Evolutionary conservation across 2,113 vertebrate species (phyloP).

Genomic region (Hemibagrus wyckioides): DNA sequence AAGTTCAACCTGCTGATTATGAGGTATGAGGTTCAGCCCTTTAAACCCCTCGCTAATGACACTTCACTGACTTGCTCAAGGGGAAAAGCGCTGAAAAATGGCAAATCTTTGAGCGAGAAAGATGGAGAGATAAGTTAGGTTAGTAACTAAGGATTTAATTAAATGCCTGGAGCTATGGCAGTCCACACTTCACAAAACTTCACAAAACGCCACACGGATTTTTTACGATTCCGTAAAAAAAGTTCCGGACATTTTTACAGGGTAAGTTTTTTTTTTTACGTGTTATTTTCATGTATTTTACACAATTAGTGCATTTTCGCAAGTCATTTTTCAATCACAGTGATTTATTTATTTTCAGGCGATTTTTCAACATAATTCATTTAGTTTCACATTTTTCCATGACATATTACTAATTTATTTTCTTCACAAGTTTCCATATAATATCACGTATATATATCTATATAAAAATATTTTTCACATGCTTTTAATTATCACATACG

Average conservation of each 20-base stretch:
- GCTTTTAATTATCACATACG: background rate
- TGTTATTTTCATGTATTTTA: too few species aligned
- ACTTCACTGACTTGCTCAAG: slow-evolving; percentile 56
- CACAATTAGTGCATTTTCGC: background rate
- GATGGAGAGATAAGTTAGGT: slow-evolving; percentile 39
- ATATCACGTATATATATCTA: background rate
- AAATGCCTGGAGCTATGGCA: too few species aligned
- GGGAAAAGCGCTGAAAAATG: slow-evolving; percentile 31
- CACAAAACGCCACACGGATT: background rate
- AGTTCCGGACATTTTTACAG: background rate
- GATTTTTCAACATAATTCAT: background rate
- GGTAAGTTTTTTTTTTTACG: background rate
- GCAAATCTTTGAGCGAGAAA: slow-evolving; percentile 49
- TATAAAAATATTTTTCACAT: too few species aligned
- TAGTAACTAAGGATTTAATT: background rate
- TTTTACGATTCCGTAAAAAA: background rate
- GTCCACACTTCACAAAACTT: background rate
- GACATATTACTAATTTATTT: background rate
- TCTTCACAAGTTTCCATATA: background rate
- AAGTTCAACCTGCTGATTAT: slow-evolving; percentile 36
- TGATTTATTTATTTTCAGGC: too few species aligned
- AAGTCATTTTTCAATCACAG: background rate
- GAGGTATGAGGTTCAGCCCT: background rate
- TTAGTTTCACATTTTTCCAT: background rate
- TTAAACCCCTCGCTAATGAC: slow-evolving; percentile 41